Base-by-base conservation (phyloP, 2,888 invertebrate genomes). In the Clepsis dumicolana region DNA sequence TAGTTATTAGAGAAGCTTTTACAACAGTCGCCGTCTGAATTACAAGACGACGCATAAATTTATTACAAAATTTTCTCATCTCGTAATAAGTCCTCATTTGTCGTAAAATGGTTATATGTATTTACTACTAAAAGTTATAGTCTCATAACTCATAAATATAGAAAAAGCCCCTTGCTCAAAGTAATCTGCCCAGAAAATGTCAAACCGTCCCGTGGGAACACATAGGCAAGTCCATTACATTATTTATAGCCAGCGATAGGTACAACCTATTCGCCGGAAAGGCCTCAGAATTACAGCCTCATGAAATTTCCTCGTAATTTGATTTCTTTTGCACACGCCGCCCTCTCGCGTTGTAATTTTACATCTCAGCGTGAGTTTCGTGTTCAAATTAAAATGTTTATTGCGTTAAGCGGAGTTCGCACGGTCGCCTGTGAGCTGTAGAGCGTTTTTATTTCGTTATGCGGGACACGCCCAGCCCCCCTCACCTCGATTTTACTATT, bases 321-420 rank as follows among this genome's bases (percentile, higher is more conserved):
- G 87, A 92, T 92, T 91, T 84, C 83, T 81, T 82, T 84, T 76
- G 81, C 82, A 78, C 81, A 81, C 80, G 79, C 82, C 88, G 84
- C 89, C 90, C 90, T 85, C 86, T 84, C 83, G 74, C 77, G 80
- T 80, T 75, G 89, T 88, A 88, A 93, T 92, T 91, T 88, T 78
- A 78, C 87, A 91, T 91, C 93, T 86, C 93, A 91, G 93, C 93
- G 83, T 92, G 93, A 90, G 89, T 87, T 92, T 93, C 87, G 90
- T 87, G 91, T 88, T 84, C 89, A 91, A 93, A 93, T 93, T 93
- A 93, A 93, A 93, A 92, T 91, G 93, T 93, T 93, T 93, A 93
- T 93, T 93, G 87, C 91, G 84, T 93, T 91, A 91, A 86, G 88
- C 87, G 82, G 80, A 87, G 88, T 93, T 92, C 91, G 93, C 93